Evolutionary conservation across 2,797 vertebrate genomes (phyloP).

Genomic region (Cirrhinus mrigala): DNA sequence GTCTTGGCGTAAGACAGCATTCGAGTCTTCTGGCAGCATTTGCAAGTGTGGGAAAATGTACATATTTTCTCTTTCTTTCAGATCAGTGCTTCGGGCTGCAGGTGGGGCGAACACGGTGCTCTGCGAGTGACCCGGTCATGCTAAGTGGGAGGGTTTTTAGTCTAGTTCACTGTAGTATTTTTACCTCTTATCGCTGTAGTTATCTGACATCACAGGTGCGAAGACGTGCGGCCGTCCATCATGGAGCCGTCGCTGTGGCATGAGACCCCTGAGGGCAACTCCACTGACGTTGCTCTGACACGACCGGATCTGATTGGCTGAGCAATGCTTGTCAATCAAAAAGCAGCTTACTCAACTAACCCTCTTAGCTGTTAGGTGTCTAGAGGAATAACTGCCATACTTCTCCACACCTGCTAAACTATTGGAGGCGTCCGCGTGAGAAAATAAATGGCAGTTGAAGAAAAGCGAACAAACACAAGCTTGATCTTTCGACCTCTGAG

Average conservation of each 20-base stretch:
- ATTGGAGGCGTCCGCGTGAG: neutral
- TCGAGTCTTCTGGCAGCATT: neutral
- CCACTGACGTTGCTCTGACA: slow-evolving; percentile 19
- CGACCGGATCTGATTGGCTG: slow-evolving; percentile 6
- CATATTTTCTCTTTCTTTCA: neutral
- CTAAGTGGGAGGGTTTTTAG: neutral
- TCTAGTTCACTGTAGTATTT: slow-evolving; percentile 16
- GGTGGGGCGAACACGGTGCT: neutral
- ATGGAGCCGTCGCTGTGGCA: slow-evolving; percentile 45
- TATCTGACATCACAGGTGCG: slow-evolving; percentile 74
- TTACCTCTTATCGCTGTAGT: slow-evolving; percentile 48
- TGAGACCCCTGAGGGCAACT: slow-evolving; percentile 32
- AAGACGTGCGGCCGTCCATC: slow-evolving; percentile 53
- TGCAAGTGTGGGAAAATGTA: neutral
- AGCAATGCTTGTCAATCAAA: neutral
- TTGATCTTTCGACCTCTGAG: slow-evolving; percentile 41
- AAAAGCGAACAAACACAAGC: slow-evolving; percentile 14
- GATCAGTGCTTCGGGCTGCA: neutral
- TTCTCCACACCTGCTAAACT: slow-evolving; percentile 47
- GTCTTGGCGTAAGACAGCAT: neutral
- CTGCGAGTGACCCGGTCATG: slow-evolving; percentile 1
- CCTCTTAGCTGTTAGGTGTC: neutral
- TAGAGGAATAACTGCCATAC: slow-evolving; percentile 51
- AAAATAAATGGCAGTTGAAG: slow-evolving; percentile 40
- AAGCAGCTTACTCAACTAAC: neutral